Evolutionary conservation across 2,888 invertebrate genomes (phyloP), one percentile per base, ranked within the genome.

Genomic region (Minunthozetes semirufus): DNA sequence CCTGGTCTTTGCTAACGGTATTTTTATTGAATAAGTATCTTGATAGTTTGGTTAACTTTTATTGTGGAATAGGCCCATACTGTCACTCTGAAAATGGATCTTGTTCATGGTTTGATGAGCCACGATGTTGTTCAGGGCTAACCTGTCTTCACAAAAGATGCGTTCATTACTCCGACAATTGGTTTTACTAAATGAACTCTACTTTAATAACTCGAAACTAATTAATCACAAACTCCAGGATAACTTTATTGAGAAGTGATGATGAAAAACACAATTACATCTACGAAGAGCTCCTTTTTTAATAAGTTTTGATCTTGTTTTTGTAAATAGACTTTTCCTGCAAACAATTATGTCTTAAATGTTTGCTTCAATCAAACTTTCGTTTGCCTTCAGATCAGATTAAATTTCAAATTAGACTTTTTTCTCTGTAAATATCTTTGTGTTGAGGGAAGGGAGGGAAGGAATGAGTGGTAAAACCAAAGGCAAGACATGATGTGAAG

Each of bases 401-500:
- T 19, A n/a, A 50, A 50, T 50, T n/a, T 56, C 25, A 25, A 56
- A 56, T 56, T 56, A 56, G 56, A 56, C 9, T 56, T 56, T 56
- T 56, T 56, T 56, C 56, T 22, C 56, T 22, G 56, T 56, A 56
- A 56, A 56, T 56, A 56, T 56, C 56, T 9, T 25, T 56, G 25
- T 22, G 13, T 22, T 56, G 2, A 56, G 25, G 56, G n/a, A 56
- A 56, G 22, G 56, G 19, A 53, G 8, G 8, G 4, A 53, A 48
- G n/a, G n/a, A 19, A 56, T 56, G 42, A 13, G 42, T 13, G 42
- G 9, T 9, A 13, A 42, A 42, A 42, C 8, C 42, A 13, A 13
- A 42, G 42, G 42, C 42, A 42, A 3, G n/a, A n/a, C n/a, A n/a
- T n/a, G n/a, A n/a, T n/a, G n/a, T n/a, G n/a, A 50, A 56, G 56